phyloP scores from a whole-genome alignment of 1,140 invertebrate species.

The Sarcophaga bullata region DNA sequence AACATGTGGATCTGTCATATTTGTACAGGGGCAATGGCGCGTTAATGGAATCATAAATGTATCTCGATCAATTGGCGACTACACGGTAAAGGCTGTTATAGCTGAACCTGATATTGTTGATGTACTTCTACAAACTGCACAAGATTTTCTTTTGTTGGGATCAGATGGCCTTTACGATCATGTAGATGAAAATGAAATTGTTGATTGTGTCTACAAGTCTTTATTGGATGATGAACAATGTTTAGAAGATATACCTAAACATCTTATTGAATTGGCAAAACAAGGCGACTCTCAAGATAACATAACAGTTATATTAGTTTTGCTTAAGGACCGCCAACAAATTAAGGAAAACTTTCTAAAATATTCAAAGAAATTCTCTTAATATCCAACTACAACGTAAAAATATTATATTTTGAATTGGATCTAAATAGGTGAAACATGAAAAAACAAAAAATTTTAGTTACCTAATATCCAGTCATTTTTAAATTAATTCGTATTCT shows the following conservation, averaged over 20 bases:
- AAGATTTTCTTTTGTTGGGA: conserved; percentile 91
- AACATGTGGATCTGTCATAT: conserved; percentile 56
- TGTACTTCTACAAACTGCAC: conserved; percentile 76
- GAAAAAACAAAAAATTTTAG: no score
- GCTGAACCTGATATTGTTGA: conserved; percentile 84
- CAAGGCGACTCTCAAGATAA: conserved; percentile 60
- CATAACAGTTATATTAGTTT: conserved; percentile 58
- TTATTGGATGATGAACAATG: conserved; percentile 49
- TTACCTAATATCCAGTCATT: no score
- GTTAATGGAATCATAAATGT: conserved; percentile 64
- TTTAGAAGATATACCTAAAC: conserved; percentile 60
- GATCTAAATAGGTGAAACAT: no score
- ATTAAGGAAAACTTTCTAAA: conserved; percentile 47
- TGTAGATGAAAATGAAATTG: conserved; percentile 69
- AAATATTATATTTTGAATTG: not conserved
- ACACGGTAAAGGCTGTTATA: conserved; percentile 74
- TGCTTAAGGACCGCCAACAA: conserved; percentile 55
- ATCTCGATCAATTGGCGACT: conserved; percentile 62
- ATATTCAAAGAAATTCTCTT: not conserved
- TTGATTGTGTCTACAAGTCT: conserved; percentile 69
- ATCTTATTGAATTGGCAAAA: conserved; percentile 59
- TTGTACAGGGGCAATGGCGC: conserved; percentile 61
- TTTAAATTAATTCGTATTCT: no score
- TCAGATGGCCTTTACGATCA: conserved; percentile 96
- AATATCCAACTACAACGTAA: not conserved